Percentiles rank a stretch among this genome's conserved stretches.
Conservation (phyloP, 2,888 invertebrate species). For the Temnothorax unifasciatus region DNA sequence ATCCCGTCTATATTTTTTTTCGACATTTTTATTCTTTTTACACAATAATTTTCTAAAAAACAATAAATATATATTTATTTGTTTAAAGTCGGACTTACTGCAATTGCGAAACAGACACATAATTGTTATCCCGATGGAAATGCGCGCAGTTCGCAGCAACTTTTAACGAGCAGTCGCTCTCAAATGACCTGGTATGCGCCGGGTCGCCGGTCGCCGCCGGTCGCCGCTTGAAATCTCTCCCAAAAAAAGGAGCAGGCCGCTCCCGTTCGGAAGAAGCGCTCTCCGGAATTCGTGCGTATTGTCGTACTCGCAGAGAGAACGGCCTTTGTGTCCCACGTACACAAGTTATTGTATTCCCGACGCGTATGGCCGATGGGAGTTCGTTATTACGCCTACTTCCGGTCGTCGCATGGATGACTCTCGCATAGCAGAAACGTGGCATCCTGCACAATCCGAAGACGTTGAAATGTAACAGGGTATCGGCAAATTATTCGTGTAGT, state of each 20-base stretch:
- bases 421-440: constrained; percentile 51
- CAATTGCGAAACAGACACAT: not conserved
- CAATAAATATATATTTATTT: not conserved
- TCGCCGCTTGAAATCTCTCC: constrained; percentile 35
- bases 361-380: constrained; percentile 77
- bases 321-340: constrained; percentile 65
- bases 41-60: too few species aligned
- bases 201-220: constrained; percentile 21
- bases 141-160: constrained; percentile 3
- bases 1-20: not conserved
- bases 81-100: not conserved
- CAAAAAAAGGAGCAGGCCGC: constrained; percentile 8
- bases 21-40: not conserved
- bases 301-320: constrained; percentile 52
- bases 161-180: constrained; percentile 28
- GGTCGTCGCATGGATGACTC: constrained; percentile 69
- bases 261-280: constrained; percentile 52
- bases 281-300: constrained; percentile 63
- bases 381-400: constrained; percentile 82
- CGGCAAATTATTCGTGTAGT: not conserved
- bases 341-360: constrained; percentile 74
- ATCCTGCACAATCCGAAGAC: constrained; percentile 44
- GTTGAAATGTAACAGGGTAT: not conserved
- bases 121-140: constrained; percentile 18
- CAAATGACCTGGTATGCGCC: constrained; percentile 25